Base-by-base conservation (phyloP, 2,797 vertebrate species). In the Platyrinchus mystaceus region DNA sequence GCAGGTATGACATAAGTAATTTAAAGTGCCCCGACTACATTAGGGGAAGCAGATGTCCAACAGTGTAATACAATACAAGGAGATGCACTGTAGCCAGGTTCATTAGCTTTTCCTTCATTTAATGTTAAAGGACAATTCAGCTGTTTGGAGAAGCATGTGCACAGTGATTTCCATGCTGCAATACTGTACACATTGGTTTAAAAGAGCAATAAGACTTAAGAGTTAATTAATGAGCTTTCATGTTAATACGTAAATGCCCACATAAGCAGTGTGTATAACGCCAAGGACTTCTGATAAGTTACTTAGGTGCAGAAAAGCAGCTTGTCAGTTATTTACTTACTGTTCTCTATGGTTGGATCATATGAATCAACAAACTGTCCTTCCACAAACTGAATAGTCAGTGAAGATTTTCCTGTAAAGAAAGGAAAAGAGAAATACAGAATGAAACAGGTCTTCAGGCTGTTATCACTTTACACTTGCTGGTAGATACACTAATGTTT, bases 381-480 rank as follows among this genome's bases (percentile, higher is more conserved):
- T 98, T 99, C 99, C 94, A 99, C 99, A 97, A 99, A 99, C 98
- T 99, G 99, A 97, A 99, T 99, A 4, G 99, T 99, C 98, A 99
- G 97, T 84, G 99, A 99, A 80, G 99, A 99, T 97, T 99, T 99
- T 97, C 99, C 99, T 99, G 97, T 43, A 95, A 96, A 97, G 53
- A 90, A 94, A 97, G 73, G 15, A 83, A 62, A 87, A 70, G 41
- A 91, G 52, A 84, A 27, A 81, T 30, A 37, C 34, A 23, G 47
- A 81, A 44, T 93, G 62, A 80, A 83, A 79, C 14, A 21, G 77
- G 14, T 46, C 67, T 70, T 53, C 44, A 74, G 74, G 39, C 30
- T 84, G 32, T 63, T 76, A 79, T 2, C 55, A 47, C 36, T 34
- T 90, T 13, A 73, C 17, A 30, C n/a, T 64, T 34, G 23, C 18